Evolutionary conservation across 2,797 vertebrate genomes (phyloP).

Genomic region (Catamblyrhynchus diadema): DNA sequence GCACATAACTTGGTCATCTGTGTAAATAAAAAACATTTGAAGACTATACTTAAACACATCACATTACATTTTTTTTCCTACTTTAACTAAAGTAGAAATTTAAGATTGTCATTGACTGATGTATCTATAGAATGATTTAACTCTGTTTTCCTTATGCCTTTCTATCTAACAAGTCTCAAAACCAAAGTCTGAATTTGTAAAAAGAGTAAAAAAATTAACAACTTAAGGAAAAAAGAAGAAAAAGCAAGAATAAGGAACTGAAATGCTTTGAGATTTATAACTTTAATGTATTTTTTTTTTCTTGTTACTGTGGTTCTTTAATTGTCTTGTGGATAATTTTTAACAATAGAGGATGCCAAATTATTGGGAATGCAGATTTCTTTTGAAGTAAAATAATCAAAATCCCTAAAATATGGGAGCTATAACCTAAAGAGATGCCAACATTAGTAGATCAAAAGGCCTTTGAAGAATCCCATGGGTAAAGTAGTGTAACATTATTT

Average conservation of each 20-base stretch:
- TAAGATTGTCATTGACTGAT: background rate
- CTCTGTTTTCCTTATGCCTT: background rate
- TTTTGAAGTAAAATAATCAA: constrained; percentile 9
- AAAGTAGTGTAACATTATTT: background rate
- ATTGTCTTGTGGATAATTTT: constrained; percentile 11
- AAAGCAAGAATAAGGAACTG: background rate
- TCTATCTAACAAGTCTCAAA: background rate
- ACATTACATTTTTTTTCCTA: no score
- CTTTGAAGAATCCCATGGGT: background rate
- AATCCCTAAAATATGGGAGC: background rate
- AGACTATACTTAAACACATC: background rate
- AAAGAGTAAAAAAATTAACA: background rate
- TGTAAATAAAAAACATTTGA: background rate
- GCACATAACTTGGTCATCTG: background rate
- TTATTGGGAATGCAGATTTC: background rate
- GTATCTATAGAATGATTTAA: background rate
- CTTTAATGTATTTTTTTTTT: background rate
- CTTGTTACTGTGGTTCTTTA: background rate
- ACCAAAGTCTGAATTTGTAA: background rate
- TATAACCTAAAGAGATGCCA: background rate
- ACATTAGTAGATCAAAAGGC: background rate
- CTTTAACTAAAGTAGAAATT: background rate
- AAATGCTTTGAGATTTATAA: background rate
- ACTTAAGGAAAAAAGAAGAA: background rate
- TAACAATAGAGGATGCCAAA: background rate